Evolutionary conservation across 2,113 vertebrate genomes (phyloP), one percentile per base, ranked within the genome.

Genomic region (Acanthisitta chloris): DNA sequence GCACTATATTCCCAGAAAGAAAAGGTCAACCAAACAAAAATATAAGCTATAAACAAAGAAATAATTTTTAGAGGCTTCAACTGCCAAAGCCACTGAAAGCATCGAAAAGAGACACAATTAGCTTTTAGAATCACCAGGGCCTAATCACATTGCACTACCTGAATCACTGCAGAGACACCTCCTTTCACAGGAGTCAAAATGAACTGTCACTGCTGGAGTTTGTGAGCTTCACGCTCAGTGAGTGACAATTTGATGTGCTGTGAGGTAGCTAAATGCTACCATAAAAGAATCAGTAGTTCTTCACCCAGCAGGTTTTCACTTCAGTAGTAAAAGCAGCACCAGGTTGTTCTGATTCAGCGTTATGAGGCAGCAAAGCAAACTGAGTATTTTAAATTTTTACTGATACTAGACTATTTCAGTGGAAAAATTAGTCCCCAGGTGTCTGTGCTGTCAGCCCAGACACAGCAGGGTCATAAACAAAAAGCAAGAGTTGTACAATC

Each of bases 401-500:
- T 40, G 45, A 42, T 40, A 34, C 29, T 45, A 66, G 9, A 52
- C 12, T 34, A 54, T 36, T 77, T 33, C 55, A 85, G 17, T 73
- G 26, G 15, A 42, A 58, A 59, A 59, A 26, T 48, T 40, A 65
- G 57, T 66, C 29, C 48, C 12, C 2, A 31, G 49, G 11, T 17
- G 20, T 14, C 31, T 51, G 21, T 57, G 29, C 49, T 57, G 10
- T 64, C 43, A 51, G 36, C 33, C 23, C 42, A 71, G 55, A 57
- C 49, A 70, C 40, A 70, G 20, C 17, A 42, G 77, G 38, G 57
- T 78, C 7, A n/a, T 23, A 29, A 52, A 73, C 61, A 66, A 69
- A 31, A 15, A 12, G 12, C n/a, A 45, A 28, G 52, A n/a, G 16
- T 38, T 57, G 18, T 14, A 4, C 2, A 0, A n/a, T 21, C 8